These are phyloP conservation scores for Malurus cyaneus DNA, from an alignment of 2,113 vertebrate species.

Conservation along the genomic window DNA sequence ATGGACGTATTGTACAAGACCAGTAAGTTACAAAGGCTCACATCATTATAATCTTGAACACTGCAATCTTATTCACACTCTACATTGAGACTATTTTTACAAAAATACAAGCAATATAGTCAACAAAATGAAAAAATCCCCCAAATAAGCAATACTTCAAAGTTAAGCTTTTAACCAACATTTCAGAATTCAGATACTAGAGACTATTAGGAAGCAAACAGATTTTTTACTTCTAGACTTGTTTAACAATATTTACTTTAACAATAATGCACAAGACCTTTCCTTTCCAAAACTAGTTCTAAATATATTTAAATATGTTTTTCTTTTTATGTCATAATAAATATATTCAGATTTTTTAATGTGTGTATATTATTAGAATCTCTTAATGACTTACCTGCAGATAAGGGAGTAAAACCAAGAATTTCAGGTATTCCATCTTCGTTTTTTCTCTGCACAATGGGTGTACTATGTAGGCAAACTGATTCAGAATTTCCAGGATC, in stretches of 20 bases:
- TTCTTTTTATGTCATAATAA: neutral
- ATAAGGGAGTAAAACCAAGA: slow-evolving; percentile 80
- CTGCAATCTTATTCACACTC: neutral
- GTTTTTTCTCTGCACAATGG: slow-evolving; percentile 71
- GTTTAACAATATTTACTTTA: neutral
- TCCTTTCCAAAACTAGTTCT: neutral
- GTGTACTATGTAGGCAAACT: slow-evolving; percentile 82
- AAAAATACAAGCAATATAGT: neutral
- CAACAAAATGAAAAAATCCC: neutral
- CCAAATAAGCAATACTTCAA: neutral
- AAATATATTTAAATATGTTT: neutral
- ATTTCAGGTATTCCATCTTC: slow-evolving; percentile 69
- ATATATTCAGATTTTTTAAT: neutral
- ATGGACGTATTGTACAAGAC: neutral
- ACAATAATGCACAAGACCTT: neutral
- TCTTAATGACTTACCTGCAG: slow-evolving; percentile 75
- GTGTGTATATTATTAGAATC: neutral
- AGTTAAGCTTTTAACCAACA: neutral
- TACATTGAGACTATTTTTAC: neutral
- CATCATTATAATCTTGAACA: neutral
- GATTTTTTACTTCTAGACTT: neutral
- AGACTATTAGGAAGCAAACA: neutral
- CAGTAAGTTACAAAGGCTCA: neutral
- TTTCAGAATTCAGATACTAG: neutral
- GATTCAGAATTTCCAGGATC: slow-evolving; percentile 61